Evolutionary conservation across 2,797 vertebrate species (phyloP).

Genomic region (Adelosebastes latens): DNA sequence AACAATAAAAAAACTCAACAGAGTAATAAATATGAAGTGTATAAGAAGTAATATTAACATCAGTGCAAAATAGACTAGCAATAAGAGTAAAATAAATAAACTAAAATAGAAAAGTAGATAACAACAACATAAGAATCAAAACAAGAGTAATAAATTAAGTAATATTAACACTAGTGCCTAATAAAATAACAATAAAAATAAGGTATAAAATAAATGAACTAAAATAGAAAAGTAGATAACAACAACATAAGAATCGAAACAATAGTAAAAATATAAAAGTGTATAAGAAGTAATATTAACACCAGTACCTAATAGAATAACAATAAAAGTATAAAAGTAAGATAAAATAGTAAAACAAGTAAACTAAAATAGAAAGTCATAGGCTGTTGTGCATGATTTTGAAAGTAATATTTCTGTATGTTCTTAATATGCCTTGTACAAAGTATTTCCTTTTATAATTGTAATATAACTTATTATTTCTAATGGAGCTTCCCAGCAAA

Average conservation of each 20-base stretch:
- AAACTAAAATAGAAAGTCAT: neutral
- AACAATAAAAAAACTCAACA: too few relatives aligned
- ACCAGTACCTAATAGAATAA: too few relatives aligned
- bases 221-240: too few relatives aligned
- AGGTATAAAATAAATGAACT: too few relatives aligned
- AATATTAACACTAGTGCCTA: neutral
- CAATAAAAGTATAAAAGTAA: too few relatives aligned
- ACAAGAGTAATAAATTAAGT: neutral
- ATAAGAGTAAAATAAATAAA: neutral
- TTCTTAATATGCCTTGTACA: too few relatives aligned
- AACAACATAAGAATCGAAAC: too few relatives aligned
- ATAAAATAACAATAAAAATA: fast-evolving
- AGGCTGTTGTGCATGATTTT: neutral
- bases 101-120: neutral
- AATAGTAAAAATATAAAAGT: too few relatives aligned
- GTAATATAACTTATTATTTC: too few relatives aligned
- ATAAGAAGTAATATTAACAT: neutral
- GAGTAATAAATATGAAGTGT: neutral
- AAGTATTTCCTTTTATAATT: too few relatives aligned
- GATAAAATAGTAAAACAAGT: fast-evolving
- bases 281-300: too few relatives aligned
- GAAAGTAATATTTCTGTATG: neutral
- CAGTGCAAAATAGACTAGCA: neutral
- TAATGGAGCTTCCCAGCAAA: too few relatives aligned
- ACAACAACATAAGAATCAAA: neutral